Conservation (phyloP, 35 echinoderm and acorn worm species). For the Heliocidaris erythrogramma region DNA sequence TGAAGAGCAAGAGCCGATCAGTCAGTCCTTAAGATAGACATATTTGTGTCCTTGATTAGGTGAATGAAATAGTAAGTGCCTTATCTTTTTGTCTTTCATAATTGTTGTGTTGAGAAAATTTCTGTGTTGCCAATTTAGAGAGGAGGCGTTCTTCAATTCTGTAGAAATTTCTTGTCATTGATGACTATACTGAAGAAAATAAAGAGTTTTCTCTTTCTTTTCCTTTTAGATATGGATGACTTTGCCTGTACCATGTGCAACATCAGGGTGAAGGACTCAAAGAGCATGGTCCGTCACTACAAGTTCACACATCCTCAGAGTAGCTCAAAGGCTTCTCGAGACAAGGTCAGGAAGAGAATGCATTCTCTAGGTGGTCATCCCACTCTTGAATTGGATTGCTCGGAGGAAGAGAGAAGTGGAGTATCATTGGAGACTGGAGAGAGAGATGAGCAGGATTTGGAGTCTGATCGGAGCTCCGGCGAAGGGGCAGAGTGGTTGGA, state of each 20-base stretch:
- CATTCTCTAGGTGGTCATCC: background rate
- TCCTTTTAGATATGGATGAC: background rate
- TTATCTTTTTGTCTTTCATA: too few relatives aligned
- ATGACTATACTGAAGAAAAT: too few relatives aligned
- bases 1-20: too few relatives aligned
- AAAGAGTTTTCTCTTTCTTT: background rate
- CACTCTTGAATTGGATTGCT: too few relatives aligned
- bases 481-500: background rate
- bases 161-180: too few relatives aligned
- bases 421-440: background rate
- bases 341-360: background rate
- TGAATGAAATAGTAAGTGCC: too few relatives aligned
- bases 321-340: too few relatives aligned
- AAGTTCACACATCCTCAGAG: background rate
- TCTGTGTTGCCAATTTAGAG: background rate
- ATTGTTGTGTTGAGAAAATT: background rate
- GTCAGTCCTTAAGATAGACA: too few relatives aligned
- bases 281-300: constrained; percentile 1
- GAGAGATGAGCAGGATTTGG: background rate
- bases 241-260: background rate
- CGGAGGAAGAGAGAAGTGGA: too few relatives aligned
- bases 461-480: too few relatives aligned
- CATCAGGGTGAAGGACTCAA: background rate
- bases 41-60: too few relatives aligned
- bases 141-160: too few relatives aligned